Base-by-base conservation (phyloP, 2,888 invertebrate genomes). In the Pterostichus niger region DNA sequence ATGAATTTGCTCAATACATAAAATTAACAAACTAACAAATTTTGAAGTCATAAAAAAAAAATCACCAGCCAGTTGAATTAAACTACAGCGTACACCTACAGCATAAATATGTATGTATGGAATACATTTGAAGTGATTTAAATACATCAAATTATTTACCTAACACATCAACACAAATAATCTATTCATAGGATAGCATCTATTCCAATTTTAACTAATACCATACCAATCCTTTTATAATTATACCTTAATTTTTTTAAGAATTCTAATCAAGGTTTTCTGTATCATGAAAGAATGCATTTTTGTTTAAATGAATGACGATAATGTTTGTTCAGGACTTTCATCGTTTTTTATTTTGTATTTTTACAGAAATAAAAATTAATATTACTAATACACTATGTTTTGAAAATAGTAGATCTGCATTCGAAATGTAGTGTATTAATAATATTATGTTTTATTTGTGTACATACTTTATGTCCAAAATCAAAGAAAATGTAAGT, bases 51-150 rank as follows among this genome's bases (percentile, higher is more conserved):
- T 44, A 75, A 52, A 75, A 33, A 75, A 33, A 61, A 71, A 71
- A 17, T 71, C 68, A 71, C 68, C 68, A 71, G 68, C 68, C 68
- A 17, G 64, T 9, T 64, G 35, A 59, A 73, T 73, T 73, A 80
- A n/a, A 31, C 68, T 80, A 64, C 35, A 49, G 75, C 31, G 31
- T 61, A 76, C 52, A 64, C 61, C 82, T 82, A 82, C 46, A 61
- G 82, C 82, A 82, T 82, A 75, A 82, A 82, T 82, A 81, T 71
- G 82, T 82, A 75, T 73, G 71, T 71, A 56, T 82, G 82, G 82
- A 82, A 82, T 82, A 82, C 82, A 82, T 82, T 59, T 76, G 82
- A 82, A 82, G 82, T 82, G 61, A 73, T 73, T 82, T 82, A 82
- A 82, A 82, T 82, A 75, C 56, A 82, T 81, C 56, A 61, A 61